Percentiles rank a stretch among this genome's conserved stretches.
Conservation (phyloP, 2,888 invertebrate species). For the Lutraria lutraria region DNA sequence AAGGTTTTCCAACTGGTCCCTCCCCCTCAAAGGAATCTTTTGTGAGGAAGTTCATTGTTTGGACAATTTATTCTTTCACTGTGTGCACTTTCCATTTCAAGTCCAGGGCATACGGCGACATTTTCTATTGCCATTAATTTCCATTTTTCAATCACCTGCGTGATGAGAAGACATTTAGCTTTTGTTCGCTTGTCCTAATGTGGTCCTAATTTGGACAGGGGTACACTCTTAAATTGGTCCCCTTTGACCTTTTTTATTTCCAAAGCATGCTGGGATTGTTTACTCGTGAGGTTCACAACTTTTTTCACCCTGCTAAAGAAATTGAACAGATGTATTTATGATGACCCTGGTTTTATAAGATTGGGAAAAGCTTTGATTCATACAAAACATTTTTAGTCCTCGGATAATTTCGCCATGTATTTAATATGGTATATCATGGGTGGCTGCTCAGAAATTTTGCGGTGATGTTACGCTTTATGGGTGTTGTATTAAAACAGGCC, state of each 20-base stretch:
- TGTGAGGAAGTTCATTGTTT: slow-evolving; percentile 33
- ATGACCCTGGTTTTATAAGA: slow-evolving; percentile 33
- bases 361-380: neutral
- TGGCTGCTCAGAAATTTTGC: slow-evolving; percentile 38
- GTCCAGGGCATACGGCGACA: slow-evolving; percentile 31
- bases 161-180: slow-evolving; percentile 22
- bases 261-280: slow-evolving; percentile 42
- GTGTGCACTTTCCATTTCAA: slow-evolving; percentile 38
- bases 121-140: slow-evolving; percentile 51
- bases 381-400: slow-evolving; percentile 31
- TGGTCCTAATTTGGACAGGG: slow-evolving; percentile 51
- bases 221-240: slow-evolving; percentile 41
- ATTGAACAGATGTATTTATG: slow-evolving; percentile 30
- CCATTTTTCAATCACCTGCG: slow-evolving; percentile 49
- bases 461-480: slow-evolving; percentile 38
- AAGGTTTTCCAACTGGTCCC: slow-evolving; percentile 11
- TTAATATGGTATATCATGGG: slow-evolving; percentile 17
- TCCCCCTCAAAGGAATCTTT: slow-evolving; percentile 2
- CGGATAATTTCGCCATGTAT: neutral
- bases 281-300: slow-evolving; percentile 27
- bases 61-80: slow-evolving; percentile 33
- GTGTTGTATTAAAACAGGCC: slow-evolving; percentile 29
- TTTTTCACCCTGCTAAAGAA: neutral
- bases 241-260: slow-evolving; percentile 41
- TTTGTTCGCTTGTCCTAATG: slow-evolving; percentile 48